Evolutionary conservation across 2,797 vertebrate genomes (phyloP).

Genomic region (Sebastes cheni): DNA sequence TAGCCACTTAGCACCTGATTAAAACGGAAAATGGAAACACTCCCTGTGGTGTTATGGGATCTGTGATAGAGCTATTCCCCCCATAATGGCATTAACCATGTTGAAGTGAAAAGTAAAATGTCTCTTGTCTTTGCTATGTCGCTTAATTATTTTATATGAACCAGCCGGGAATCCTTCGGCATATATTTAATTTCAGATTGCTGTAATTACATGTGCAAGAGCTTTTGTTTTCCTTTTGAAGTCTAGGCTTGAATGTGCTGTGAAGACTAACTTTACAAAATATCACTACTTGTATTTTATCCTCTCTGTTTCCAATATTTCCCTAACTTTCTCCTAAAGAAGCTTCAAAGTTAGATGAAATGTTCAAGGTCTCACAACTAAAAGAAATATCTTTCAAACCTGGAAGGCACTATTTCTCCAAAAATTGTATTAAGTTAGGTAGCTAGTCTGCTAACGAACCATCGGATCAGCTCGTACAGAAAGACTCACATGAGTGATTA

Average conservation of each 20-base stretch:
- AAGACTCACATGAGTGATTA: slow-evolving; percentile 12
- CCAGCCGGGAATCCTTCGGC: slow-evolving; percentile 19
- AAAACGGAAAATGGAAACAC: slow-evolving; percentile 73
- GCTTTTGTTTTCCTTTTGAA: not conserved
- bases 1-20: slow-evolving; percentile 82
- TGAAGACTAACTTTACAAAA: not conserved
- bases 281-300: not conserved
- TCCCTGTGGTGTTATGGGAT: slow-evolving; percentile 64
- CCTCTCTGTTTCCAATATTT: not conserved
- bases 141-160: slow-evolving; percentile 54
- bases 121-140: slow-evolving; percentile 44
- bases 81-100: slow-evolving; percentile 56
- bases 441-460: not conserved
- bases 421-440: not conserved
- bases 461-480: not conserved
- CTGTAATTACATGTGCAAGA: slow-evolving; percentile 28
- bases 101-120: slow-evolving; percentile 60
- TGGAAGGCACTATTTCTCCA: not conserved
- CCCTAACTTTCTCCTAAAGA: not conserved
- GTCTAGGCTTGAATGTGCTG: not conserved
- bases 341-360: not conserved
- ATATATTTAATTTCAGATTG: slow-evolving; percentile 18
- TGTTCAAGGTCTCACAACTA: not conserved
- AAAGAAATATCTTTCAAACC: not conserved
- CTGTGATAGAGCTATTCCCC: slow-evolving; percentile 57